phyloP scores from a whole-genome alignment of 2,888 invertebrate genomes.

The Eupithecia vulgata region DNA sequence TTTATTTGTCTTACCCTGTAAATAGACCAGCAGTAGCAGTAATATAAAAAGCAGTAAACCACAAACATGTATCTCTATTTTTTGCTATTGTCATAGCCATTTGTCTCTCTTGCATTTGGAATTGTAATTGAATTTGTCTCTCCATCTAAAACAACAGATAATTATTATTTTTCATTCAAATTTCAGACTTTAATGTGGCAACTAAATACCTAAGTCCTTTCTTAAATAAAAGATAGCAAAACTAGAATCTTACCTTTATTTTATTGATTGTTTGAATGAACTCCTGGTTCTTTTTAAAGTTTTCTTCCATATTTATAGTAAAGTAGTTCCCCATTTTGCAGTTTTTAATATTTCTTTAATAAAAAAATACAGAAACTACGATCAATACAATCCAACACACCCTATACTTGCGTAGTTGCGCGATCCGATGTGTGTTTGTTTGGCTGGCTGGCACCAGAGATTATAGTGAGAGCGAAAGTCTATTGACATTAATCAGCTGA shows the following conservation, averaged over 20 bases:
- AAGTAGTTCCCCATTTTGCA: conserved; percentile 84
- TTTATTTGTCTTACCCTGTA: conserved; percentile 69
- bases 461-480: neutral
- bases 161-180: neutral
- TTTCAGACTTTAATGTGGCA: neutral
- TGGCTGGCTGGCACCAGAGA: neutral
- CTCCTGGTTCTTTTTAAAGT: conserved; percentile 87
- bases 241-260: conserved; percentile 79
- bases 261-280: conserved; percentile 87
- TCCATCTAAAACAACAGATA: conserved; percentile 83
- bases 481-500: conserved; percentile 7
- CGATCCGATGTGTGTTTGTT: neutral
- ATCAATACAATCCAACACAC: conserved; percentile 20
- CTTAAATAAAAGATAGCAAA: neutral
- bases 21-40: conserved; percentile 80
- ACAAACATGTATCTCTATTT: conserved; percentile 88
- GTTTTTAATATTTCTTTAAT: conserved; percentile 4
- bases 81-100: conserved; percentile 88
- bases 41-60: conserved; percentile 87
- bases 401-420: neutral
- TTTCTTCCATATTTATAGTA: conserved; percentile 86
- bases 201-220: neutral
- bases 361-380: conserved; percentile 4
- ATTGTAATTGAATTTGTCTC: conserved; percentile 91
- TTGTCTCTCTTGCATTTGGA: conserved; percentile 90